A percentile compares a stretch with the other conserved stretches of the same genome.
Conservation (phyloP, 2,113 vertebrate species). For the Trichechus manatus region DNA sequence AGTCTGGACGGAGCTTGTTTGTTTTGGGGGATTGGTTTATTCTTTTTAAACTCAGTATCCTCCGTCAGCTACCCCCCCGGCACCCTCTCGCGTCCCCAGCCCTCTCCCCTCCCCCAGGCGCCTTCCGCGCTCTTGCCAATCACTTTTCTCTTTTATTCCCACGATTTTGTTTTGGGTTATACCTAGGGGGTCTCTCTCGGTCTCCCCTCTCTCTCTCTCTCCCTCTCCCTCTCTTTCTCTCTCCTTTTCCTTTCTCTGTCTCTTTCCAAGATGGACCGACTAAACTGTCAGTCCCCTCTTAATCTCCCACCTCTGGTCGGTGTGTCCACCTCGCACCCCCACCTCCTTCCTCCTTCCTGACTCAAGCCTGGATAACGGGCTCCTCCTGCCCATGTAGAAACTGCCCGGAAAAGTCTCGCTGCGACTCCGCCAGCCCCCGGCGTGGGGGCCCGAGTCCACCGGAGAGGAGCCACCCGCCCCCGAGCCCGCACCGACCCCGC, state of each 20-base stretch:
- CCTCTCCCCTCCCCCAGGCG: constrained; percentile 81
- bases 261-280: constrained; percentile 2
- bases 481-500: constrained; percentile 4
- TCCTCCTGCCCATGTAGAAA: constrained; percentile 65
- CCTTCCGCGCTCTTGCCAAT: constrained; percentile 82
- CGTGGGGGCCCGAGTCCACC: constrained; percentile 52
- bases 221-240: background rate
- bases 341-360: constrained; percentile 60
- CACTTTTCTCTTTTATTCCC: constrained; percentile 84
- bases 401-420: constrained; percentile 72
- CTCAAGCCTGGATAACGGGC: constrained; percentile 65
- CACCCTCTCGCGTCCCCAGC: constrained; percentile 74
- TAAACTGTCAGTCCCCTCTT: constrained; percentile 61
- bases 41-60: constrained; percentile 64
- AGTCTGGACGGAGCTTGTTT: constrained; percentile 66
- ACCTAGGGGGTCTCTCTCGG: constrained; percentile 78
- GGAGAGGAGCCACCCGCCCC: background rate
- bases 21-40: constrained; percentile 62
- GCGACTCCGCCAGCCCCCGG: constrained; percentile 8
- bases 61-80: constrained; percentile 55
- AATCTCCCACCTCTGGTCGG: constrained; percentile 25
- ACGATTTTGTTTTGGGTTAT: constrained; percentile 85
- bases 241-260: background rate
- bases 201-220: background rate
- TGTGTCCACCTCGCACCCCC: constrained; percentile 13